These are phyloP conservation scores for Erebia epiphron DNA, from an alignment of 2,888 invertebrate species.

Conservation along the genomic window DNA sequence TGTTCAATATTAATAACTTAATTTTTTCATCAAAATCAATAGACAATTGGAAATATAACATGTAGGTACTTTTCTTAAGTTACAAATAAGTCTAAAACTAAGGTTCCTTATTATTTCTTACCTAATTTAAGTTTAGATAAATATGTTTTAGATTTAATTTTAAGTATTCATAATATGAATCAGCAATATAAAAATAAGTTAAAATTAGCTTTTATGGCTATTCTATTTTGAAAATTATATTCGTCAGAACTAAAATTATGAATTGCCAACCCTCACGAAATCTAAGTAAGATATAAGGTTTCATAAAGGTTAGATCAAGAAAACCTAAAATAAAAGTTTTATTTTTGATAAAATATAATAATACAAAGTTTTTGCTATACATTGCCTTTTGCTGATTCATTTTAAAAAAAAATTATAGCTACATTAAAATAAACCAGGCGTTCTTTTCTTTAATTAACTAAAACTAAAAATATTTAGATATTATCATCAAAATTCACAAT, in stretches of 20 bases:
- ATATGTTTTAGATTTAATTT: background rate
- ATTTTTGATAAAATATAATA: background rate
- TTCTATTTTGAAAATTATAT: background rate
- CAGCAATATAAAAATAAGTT: background rate
- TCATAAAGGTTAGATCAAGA: background rate
- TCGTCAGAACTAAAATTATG: background rate
- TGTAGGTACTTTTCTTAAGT: background rate
- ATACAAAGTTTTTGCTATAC: background rate
- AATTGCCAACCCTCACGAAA: background rate
- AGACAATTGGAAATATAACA: background rate
- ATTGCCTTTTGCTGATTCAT: background rate
- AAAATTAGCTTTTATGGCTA: background rate
- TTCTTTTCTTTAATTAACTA: background rate
- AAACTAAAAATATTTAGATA: no score
- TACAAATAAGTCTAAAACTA: conserved; percentile 20
- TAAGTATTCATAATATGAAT: background rate
- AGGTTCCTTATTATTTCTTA: conserved; percentile 30
- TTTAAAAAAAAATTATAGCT: background rate
- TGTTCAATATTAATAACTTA: conserved; percentile 10
- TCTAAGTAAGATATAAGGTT: background rate
- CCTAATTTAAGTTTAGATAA: conserved; percentile 20
- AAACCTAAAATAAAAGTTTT: background rate
- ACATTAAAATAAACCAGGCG: background rate
- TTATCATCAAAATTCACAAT: no score
- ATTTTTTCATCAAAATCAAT: background rate